Conservation (phyloP, 2,888 invertebrate genomes). For the Cephus nigrinus region DNA sequence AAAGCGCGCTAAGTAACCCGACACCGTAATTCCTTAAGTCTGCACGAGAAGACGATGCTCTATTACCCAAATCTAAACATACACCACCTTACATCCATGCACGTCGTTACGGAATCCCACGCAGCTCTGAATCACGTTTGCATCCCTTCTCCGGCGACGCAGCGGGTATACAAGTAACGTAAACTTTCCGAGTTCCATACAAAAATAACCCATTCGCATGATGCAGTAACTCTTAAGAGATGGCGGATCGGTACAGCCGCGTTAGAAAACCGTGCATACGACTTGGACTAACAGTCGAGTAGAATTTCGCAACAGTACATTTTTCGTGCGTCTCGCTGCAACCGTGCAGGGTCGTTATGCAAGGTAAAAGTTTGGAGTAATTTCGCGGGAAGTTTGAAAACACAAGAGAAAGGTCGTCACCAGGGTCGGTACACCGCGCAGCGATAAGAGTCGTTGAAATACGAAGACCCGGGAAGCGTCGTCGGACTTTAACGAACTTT, state of each 20-base stretch:
- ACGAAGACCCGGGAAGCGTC: constrained; percentile 12
- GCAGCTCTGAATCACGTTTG: constrained; percentile 2
- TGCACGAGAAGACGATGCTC: constrained; percentile 26
- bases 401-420: constrained; percentile 9
- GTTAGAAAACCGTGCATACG: background rate
- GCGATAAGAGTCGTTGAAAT: constrained; percentile 29
- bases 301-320: background rate
- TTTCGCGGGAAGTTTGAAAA: constrained; percentile 26
- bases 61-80: constrained; percentile 57
- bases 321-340: background rate
- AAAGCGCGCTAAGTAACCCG: background rate
- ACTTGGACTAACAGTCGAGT: background rate
- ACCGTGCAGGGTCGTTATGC: background rate
- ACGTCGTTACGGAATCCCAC: background rate
- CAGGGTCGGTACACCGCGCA: constrained; percentile 6
- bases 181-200: background rate
- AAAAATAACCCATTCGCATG: background rate
- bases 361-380: constrained; percentile 1
- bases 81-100: constrained; percentile 27
- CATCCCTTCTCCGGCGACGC: background rate
- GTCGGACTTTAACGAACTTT: constrained; percentile 22
- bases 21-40: background rate
- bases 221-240: background rate
- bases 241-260: background rate
- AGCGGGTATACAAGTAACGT: background rate